Evolutionary conservation across 2,888 invertebrate genomes (phyloP), one percentile per base, ranked within the genome.

Genomic region (Agelastica alni): DNA sequence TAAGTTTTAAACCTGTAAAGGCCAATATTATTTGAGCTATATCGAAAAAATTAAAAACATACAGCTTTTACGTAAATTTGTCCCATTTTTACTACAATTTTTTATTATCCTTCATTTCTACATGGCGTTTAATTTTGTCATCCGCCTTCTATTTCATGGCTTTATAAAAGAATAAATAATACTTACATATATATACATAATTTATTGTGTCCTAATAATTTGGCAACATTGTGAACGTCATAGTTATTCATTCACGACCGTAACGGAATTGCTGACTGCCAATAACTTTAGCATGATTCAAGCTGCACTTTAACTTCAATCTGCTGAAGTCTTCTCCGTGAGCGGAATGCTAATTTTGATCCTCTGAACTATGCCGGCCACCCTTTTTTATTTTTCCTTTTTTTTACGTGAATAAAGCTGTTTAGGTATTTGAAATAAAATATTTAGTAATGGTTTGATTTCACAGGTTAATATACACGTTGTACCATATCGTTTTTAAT

Each of bases 331-430:
- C 70, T 64, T 64, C 58, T 60, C 58, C 64, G 69, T 70, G 71
- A 64, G 61, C 64, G 61, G 74, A 74, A 74, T 74, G 72, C 71
- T 74, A 73, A 74, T 73, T 70, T 60, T 32, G 63, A 65, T 64
- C 66, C 65, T 70, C 65, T 70, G 70, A 71, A 69, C 65, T 69
- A 59, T 65, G 66, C 70, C 70, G 70, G 68, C 68, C 70, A 67
- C 58, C 65, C 59, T 48, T 57, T 46, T 57, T 46, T 51, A 49
- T 56, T 54, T 53, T 44, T 34, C 54, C 55, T 57, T 58, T 58
- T 51, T 53, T 61, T 59, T 47, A 59, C 55, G 53, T 17, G 20
- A 16, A n/a, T n/a, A n/a, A n/a, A n/a, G n/a, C n/a, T n/a, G n/a
- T n/a, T n/a, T n/a, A n/a, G n/a, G n/a, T n/a, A n/a, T n/a, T n/a